These are phyloP conservation scores for Caradrina kadenii DNA, from an alignment of 2,888 invertebrate species.

Conservation along the genomic window DNA sequence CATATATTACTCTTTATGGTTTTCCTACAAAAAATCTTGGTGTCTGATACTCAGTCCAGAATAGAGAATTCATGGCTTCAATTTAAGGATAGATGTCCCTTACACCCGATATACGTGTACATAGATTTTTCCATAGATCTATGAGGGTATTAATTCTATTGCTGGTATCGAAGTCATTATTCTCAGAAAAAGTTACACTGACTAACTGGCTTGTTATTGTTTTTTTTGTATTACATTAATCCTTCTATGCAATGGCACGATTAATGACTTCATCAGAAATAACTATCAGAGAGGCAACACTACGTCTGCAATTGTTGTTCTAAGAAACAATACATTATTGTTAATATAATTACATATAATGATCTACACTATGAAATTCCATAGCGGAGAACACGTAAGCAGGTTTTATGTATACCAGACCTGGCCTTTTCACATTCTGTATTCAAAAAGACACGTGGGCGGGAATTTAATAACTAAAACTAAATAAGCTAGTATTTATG, in stretches of 20 bases:
- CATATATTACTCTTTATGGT: too few relatives aligned
- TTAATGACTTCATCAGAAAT: constrained; percentile 45
- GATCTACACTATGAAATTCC: constrained; percentile 26
- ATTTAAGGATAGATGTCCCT: too few relatives aligned
- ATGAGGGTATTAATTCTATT: not conserved
- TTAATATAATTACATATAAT: constrained; percentile 15
- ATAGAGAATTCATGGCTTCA: too few relatives aligned
- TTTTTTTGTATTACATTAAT: not conserved
- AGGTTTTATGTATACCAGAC: constrained; percentile 6
- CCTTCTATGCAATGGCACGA: constrained; percentile 13
- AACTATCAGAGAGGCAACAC: constrained; percentile 18
- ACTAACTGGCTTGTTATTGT: constrained; percentile 8
- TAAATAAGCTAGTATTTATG: constrained; percentile 59
- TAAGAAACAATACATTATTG: constrained; percentile 45
- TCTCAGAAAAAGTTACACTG: constrained; percentile 16
- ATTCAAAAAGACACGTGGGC: constrained; percentile 49
- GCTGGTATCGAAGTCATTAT: constrained; percentile 1
- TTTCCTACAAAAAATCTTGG: too few relatives aligned
- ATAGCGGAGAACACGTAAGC: not conserved
- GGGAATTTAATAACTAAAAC: constrained; percentile 59
- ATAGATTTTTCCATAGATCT: not conserved
- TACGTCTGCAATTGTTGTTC: constrained; percentile 30
- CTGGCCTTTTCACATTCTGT: constrained; percentile 35
- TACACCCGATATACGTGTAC: too few relatives aligned
- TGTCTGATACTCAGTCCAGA: too few relatives aligned